Conservation (phyloP, 53 echinoderm and acorn worm genomes). For the Holothuria leucospilota region DNA sequence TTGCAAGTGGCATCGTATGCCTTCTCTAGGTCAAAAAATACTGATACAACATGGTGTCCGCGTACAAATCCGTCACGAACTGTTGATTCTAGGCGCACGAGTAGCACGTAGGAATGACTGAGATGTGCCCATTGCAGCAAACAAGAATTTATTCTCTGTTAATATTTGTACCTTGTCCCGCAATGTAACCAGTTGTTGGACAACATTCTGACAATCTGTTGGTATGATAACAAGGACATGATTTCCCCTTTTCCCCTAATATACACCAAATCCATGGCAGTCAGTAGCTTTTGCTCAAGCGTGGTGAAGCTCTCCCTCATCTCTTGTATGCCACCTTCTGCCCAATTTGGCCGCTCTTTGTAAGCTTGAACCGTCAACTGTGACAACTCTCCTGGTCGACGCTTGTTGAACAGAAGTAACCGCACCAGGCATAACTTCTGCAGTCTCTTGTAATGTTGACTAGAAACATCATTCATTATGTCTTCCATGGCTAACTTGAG, state of each 20-base stretch:
- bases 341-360: slow-evolving; percentile 43
- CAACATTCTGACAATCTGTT: slow-evolving; percentile 3
- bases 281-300: slow-evolving; percentile 57
- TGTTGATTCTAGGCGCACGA: no score
- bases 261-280: slow-evolving; percentile 8
- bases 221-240: slow-evolving; percentile 15
- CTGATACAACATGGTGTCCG: no score
- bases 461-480: neutral
- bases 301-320: slow-evolving; percentile 45
- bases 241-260: slow-evolving; percentile 15
- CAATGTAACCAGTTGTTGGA: neutral
- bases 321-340: slow-evolving; percentile 43
- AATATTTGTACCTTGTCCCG: neutral
- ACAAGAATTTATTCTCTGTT: neutral
- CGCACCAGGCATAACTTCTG: slow-evolving; percentile 60
- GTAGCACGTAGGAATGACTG: slow-evolving; percentile 26
- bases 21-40: no score
- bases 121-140: slow-evolving; percentile 24
- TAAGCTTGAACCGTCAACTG: slow-evolving; percentile 46
- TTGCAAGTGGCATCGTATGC: no score
- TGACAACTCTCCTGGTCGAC: slow-evolving; percentile 61
- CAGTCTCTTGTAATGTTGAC: slow-evolving; percentile 19
- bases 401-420: slow-evolving; percentile 69
- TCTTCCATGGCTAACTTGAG: slow-evolving; percentile 43
- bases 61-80: no score